Evolutionary conservation across 2,797 vertebrate genomes (phyloP), one percentile per base, ranked within the genome.

Genomic region (Gymnoscopelus microlampas): DNA sequence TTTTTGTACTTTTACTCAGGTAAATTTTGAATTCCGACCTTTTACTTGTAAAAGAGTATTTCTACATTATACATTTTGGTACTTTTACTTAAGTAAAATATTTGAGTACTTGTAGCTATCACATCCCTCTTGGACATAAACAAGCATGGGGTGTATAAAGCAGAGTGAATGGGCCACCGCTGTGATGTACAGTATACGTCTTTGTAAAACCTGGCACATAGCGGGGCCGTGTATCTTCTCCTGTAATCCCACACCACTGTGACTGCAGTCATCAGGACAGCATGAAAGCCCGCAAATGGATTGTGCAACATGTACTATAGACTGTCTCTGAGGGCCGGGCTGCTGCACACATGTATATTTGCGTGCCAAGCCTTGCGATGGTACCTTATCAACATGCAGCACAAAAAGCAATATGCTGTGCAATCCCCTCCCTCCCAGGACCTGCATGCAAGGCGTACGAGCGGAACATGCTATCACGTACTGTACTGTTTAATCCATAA

Each of bases 41-140:
- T 1, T 19, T 19, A 19, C 19, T 19, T 19, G 19, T 19, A 19
- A 19, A 1, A 1, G 19, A 19, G 19, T 1, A 19, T 19, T 1
- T 19, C 19, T 19, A 19, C 19, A 19, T 19, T 19, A n/a, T n/a
- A n/a, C n/a, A n/a, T n/a, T n/a, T 19, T 19, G 19, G 19, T 19
- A 19, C 19, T 19, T 19, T 19, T 19, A 19, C 19, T 19, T 1
- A 1, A 19, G 19, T 19, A 19, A 19, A 19, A 19, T 19, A 19
- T 19, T 19, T 19, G 19, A 19, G 19, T 19, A 19, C 19, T 19
- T 19, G n/a, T n/a, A n/a, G n/a, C n/a, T n/a, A 19, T 19, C 19
- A 19, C 76, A 67, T 74, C 29, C 62, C 79, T 85, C 81, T 77
- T 81, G 88, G 86, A 87, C 88, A 83, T 76, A 82, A 86, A 88